Evolutionary conservation across 2,113 vertebrate species (phyloP), one percentile per base, ranked within the genome.

Genomic region (Gymnocephalus cernua): DNA sequence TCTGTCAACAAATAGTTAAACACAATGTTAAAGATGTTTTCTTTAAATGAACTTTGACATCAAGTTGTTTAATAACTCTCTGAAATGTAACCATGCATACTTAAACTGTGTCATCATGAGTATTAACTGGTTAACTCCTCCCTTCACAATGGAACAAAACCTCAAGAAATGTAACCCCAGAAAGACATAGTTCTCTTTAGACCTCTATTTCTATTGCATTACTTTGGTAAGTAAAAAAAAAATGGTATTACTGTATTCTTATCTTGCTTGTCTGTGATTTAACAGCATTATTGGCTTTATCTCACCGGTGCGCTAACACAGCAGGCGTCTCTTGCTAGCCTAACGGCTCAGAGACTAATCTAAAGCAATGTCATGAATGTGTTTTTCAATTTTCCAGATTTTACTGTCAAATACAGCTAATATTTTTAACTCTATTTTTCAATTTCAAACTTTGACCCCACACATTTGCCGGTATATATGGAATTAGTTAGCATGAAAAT

Each of bases 191-290:
- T 2, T 59, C 23, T 61, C 32, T 38, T 41, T 41, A 3, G 18
- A 18, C 9, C n/a, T 66, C 16, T 18, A 41, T 66, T 73, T 25
- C 44, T 50, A 58, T 58, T 51, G 57, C n/a, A 45, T 69, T 53
- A 53, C 21, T 51, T 50, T 47, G 23, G 18, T 47, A 50, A 50
- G 15, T 58, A 19, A 59, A 32, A 10, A 15, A 19, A 32, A 57
- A 8, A 13, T 4, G 19, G 25, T 18, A 32, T 18, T 32, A 32
- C 15, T 58, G 59, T 62, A n/a, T n/a, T 62, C 3, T 63, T 61
- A 41, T 35, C 19, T 23, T 61, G 25, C 56, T 73, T 27, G 10
- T 38, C 4, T 51, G 5, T 53, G 35, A 56, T 77, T 57, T 27
- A 50, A 32, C 48, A 54, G 41, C 44, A 64, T 38, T 27, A 18